Conservation (phyloP, 2,113 vertebrate genomes). For the Dromaius novaehollandiae region DNA sequence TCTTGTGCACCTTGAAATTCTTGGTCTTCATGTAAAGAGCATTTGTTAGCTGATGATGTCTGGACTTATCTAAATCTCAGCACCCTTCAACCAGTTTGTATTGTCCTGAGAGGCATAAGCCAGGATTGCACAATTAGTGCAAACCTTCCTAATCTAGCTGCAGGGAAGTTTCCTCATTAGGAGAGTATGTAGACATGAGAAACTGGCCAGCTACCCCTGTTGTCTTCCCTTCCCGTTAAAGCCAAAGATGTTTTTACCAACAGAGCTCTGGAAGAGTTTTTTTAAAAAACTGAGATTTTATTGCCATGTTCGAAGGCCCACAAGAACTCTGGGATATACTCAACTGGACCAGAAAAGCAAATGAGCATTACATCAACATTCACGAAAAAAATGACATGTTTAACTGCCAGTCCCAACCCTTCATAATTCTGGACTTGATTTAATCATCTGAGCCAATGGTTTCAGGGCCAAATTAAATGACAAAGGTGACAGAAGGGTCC, state of each 20-base stretch:
- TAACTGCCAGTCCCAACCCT: neutral
- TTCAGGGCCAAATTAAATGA: constrained; percentile 43
- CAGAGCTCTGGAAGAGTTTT: neutral
- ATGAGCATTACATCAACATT: neutral
- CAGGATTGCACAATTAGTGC: neutral
- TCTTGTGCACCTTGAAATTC: neutral
- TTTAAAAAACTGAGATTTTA: accelerated
- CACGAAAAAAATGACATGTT: accelerated
- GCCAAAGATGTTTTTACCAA: neutral
- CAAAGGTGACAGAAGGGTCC: constrained; percentile 3
- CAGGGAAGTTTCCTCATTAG: neutral
- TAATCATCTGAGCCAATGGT: constrained; percentile 42
- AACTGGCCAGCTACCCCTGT: neutral
- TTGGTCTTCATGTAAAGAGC: neutral
- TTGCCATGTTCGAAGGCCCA: neutral
- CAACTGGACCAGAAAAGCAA: neutral
- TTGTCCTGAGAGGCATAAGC: neutral
- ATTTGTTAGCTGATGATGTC: neutral
- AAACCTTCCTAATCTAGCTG: neutral
- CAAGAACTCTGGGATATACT: neutral
- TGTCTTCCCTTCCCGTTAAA: neutral
- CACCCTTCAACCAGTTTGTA: neutral
- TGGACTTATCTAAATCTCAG: neutral
- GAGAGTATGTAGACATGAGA: neutral
- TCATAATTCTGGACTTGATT: constrained; percentile 23